Evolutionary conservation across 2,113 vertebrate genomes (phyloP), one percentile per base, ranked within the genome.

Genomic region (Candoia aspera): DNA sequence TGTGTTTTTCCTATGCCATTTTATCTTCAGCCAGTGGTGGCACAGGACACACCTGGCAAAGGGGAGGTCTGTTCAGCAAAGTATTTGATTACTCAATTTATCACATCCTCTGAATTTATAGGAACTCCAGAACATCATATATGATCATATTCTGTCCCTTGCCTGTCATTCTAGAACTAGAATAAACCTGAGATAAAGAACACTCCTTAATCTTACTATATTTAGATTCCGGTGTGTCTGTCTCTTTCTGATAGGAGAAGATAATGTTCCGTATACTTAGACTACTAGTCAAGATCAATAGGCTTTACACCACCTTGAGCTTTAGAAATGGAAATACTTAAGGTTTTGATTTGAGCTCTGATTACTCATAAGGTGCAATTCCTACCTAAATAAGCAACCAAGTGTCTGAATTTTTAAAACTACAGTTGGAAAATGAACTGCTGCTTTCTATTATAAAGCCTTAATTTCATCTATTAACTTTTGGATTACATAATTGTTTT

Each of bases 401-500:
- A 86, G 59, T 68, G 59, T 86, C 84, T 49, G 4, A 54, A 68
- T 8, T 37, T 55, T 64, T 86, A 4, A 2, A 0, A 2, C 13
- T 90, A 59, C 2, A 90, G 12, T 33, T 92, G 87, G 42, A 84
- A 62, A 6, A 89, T 83, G 85, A 89, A 6, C 29, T 24, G 13
- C 53, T 60, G 13, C 13, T 87, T 92, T 90, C 53, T 59, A 64
- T 24, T 86, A 57, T 68, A 87, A 91, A 90, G 24, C n/a, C 79
- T 90, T 5, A 2, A 6, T 6, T 95, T 90, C 64, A 90, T 6
- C 90, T 46, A 73, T 92, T 58, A 86, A 73, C 54, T 73, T 49
- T 92, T 68, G 83, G 59, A 55, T 92, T 90, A 90, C 86, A 90
- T 59, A 92, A 92, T 90, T 89, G 91, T 92, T 92, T 90, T 68